A percentile compares a stretch with the other conserved stretches of the same genome.
Evolutionary conservation across 1,140 invertebrate species (phyloP).

Genomic region (Neuroterus valhalla): DNA sequence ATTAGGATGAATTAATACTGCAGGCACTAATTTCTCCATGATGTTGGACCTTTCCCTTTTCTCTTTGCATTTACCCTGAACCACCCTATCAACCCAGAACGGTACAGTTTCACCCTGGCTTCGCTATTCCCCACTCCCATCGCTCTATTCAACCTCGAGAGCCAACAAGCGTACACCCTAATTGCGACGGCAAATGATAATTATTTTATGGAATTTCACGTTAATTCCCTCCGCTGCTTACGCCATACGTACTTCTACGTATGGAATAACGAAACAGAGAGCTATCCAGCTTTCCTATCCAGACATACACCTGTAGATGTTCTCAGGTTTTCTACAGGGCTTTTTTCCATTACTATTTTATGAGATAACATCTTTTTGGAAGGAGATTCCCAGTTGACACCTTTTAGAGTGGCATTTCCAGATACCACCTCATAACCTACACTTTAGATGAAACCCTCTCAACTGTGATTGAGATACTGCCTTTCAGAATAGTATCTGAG

Average conservation of each 20-base stretch:
- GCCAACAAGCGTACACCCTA: slow-evolving; percentile 58
- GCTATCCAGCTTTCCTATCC: not conserved
- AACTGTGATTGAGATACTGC: too few relatives aligned
- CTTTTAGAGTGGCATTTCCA: too few relatives aligned
- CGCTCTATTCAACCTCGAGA: slow-evolving; percentile 54
- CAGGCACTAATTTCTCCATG: slow-evolving; percentile 56
- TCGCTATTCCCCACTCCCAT: slow-evolving; percentile 47
- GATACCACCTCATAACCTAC: too few relatives aligned
- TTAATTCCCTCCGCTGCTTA: slow-evolving; percentile 51
- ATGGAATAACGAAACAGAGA: slow-evolving; percentile 21
- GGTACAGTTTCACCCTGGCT: slow-evolving; percentile 23
- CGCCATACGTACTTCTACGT: slow-evolving; percentile 31
- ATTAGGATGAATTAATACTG: slow-evolving; percentile 57
- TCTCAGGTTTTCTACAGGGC: too few relatives aligned
- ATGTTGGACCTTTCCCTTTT: slow-evolving; percentile 44
- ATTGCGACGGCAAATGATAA: slow-evolving; percentile 59
- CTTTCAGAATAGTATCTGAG: too few relatives aligned
- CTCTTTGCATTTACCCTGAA: not conserved
- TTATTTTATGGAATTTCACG: slow-evolving; percentile 57
- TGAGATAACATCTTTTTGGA: too few relatives aligned
- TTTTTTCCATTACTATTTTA: too few relatives aligned
- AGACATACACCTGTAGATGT: too few relatives aligned
- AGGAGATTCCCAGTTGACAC: too few relatives aligned
- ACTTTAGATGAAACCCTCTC: too few relatives aligned
- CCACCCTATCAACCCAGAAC: not conserved